These are phyloP conservation scores for Lasioglossum morio DNA, from an alignment of 2,888 invertebrate genomes.

Conservation along the genomic window DNA sequence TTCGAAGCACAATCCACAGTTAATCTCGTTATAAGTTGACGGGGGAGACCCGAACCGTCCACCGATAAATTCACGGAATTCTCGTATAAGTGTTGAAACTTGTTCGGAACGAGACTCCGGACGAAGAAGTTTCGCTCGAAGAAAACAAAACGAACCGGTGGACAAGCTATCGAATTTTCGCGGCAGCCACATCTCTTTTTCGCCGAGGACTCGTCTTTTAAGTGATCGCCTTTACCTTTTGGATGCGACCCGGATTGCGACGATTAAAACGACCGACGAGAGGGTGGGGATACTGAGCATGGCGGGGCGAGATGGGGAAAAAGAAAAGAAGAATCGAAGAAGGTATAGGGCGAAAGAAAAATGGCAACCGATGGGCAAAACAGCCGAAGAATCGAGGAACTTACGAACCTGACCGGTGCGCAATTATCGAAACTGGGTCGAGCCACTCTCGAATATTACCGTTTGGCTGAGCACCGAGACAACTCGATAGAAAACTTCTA, in stretches of 20 bases:
- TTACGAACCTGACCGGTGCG: constrained; percentile 41
- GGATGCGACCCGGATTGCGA: constrained; percentile 38
- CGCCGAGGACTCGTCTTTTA: constrained; percentile 10
- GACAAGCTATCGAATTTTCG: constrained; percentile 21
- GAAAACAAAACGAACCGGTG: background rate
- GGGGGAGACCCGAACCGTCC: background rate
- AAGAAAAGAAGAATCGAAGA: constrained; percentile 6
- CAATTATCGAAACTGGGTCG: constrained; percentile 67
- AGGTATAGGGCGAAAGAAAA: constrained; percentile 21
- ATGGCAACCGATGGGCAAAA: constrained; percentile 1
- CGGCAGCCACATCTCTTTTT: background rate
- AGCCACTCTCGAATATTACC: constrained; percentile 61
- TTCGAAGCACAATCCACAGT: background rate
- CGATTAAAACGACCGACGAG: constrained; percentile 52
- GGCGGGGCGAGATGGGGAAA: background rate
- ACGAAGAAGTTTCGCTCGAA: constrained; percentile 12
- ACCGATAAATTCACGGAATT: constrained; percentile 8
- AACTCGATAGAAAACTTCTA: constrained; percentile 51
- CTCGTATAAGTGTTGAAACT: background rate
- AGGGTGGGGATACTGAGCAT: rapidly evolving
- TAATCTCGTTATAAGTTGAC: constrained; percentile 20
- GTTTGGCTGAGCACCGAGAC: constrained; percentile 28
- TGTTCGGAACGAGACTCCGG: background rate
- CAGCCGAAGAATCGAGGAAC: constrained; percentile 40
- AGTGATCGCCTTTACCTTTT: constrained; percentile 30